Evolutionary conservation across 2,888 invertebrate species (phyloP).

Genomic region (Saturnia japonica): DNA sequence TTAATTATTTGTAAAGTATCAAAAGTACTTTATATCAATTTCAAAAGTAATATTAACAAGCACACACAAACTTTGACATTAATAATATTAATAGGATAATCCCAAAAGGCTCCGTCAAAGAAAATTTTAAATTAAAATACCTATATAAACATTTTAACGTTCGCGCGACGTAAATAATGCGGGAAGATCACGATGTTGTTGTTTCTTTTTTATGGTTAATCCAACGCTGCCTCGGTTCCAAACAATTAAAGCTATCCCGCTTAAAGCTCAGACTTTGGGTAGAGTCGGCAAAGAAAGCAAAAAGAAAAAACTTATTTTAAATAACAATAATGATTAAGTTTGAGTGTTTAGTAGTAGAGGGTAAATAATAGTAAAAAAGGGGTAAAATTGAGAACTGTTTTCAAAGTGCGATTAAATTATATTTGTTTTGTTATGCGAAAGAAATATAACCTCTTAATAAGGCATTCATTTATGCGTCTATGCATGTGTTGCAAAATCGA

Average conservation of each 20-base stretch:
- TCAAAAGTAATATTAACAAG: not conserved
- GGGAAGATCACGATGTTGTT: constrained; percentile 19
- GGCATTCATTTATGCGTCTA: too few species aligned
- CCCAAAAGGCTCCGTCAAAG: constrained; percentile 12
- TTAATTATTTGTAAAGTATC: too few species aligned
- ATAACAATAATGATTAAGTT: too few species aligned
- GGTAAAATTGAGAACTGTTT: too few species aligned
- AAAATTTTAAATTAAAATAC: constrained; percentile 20
- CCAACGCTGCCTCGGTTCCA: constrained; percentile 53
- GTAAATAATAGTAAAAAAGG: too few species aligned
- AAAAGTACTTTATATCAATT: too few species aligned
- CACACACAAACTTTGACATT: not conserved
- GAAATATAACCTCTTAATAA: too few species aligned
- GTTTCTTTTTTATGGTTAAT: constrained; percentile 20
- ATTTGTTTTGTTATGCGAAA: too few species aligned
- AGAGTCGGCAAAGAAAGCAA: constrained; percentile 45
- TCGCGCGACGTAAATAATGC: constrained; percentile 9
- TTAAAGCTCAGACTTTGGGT: constrained; percentile 55
- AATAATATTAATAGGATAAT: not conserved
- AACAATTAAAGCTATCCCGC: constrained; percentile 72
- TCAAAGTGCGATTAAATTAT: too few species aligned
- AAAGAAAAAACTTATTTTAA: not conserved
- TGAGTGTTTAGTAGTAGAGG: too few species aligned
- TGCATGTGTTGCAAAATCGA: too few species aligned
- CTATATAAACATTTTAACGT: constrained; percentile 17